These are phyloP conservation scores for Drosophila gunungcola DNA, from an alignment of 1,140 invertebrate genomes.

Conservation along the genomic window DNA sequence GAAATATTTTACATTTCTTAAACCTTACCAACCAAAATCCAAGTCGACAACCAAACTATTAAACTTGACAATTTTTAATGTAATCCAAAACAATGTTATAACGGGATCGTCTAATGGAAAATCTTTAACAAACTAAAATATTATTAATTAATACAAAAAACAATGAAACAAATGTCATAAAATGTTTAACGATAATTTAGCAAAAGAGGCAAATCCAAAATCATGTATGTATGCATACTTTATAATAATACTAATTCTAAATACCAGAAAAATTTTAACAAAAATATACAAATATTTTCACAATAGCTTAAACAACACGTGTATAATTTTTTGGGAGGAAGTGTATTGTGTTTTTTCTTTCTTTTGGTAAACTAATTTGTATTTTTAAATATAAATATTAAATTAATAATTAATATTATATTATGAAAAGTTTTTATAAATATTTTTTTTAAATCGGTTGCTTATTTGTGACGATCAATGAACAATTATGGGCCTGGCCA, in stretches of 20 bases:
- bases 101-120: conserved; percentile 4
- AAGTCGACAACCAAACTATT: conserved; percentile 28
- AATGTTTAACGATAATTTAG: conserved; percentile 54
- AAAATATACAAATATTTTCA: conserved; percentile 78
- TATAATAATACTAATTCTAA: conserved; percentile 58
- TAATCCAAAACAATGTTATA: conserved; percentile 32
- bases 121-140: conserved; percentile 20
- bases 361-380: too few relatives aligned
- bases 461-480: neutral
- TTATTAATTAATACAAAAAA: conserved; percentile 28
- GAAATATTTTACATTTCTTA: conserved; percentile 37
- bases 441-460: neutral
- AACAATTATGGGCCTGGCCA: too few relatives aligned
- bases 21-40: conserved; percentile 21
- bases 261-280: conserved; percentile 70
- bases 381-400: too few relatives aligned
- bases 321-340: neutral
- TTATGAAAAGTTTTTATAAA: too few relatives aligned
- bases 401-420: too few relatives aligned
- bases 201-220: conserved; percentile 44
- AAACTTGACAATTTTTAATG: conserved; percentile 38
- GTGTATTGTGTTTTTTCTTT: neutral
- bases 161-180: conserved; percentile 30
- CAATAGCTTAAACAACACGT: conserved; percentile 67
- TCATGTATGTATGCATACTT: conserved; percentile 65